Percentiles rank a stretch among this genome's conserved stretches.
Conservation (phyloP, 2,113 vertebrate species). For the Gnathonemus longibarbis region DNA sequence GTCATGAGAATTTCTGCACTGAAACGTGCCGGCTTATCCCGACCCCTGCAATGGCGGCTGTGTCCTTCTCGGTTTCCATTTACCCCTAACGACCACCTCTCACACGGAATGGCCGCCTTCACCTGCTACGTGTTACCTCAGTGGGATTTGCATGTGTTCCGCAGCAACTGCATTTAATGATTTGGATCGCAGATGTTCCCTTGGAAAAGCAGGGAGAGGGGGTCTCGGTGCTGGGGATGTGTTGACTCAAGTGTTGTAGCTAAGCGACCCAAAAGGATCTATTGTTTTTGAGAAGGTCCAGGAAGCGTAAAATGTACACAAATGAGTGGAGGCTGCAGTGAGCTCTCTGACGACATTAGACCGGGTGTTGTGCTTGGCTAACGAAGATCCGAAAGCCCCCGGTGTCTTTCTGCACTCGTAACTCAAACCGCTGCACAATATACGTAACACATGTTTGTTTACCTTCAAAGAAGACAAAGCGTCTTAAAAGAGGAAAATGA, state of each 20-base stretch:
- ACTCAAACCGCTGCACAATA: background rate
- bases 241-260: constrained; percentile 51
- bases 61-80: background rate
- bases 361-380: background rate
- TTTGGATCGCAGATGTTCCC: constrained; percentile 57
- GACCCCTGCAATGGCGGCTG: background rate
- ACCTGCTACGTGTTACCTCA: constrained; percentile 31
- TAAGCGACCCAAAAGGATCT: constrained; percentile 46
- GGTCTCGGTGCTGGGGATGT: constrained; percentile 52
- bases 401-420: background rate
- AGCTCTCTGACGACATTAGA: background rate
- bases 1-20: background rate
- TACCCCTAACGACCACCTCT: background rate
- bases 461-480: background rate
- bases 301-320: constrained; percentile 39
- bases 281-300: constrained; percentile 44
- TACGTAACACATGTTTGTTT: background rate
- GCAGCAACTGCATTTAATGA: constrained; percentile 33
- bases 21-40: background rate
- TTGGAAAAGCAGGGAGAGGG: constrained; percentile 33
- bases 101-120: background rate
- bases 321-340: constrained; percentile 41
- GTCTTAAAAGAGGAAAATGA: background rate
- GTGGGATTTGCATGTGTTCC: constrained; percentile 40
- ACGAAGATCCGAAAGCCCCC: background rate